These are phyloP conservation scores for Telmatochromis sp. DNA, from an alignment of 2,113 vertebrate species.

Conservation along the genomic window DNA sequence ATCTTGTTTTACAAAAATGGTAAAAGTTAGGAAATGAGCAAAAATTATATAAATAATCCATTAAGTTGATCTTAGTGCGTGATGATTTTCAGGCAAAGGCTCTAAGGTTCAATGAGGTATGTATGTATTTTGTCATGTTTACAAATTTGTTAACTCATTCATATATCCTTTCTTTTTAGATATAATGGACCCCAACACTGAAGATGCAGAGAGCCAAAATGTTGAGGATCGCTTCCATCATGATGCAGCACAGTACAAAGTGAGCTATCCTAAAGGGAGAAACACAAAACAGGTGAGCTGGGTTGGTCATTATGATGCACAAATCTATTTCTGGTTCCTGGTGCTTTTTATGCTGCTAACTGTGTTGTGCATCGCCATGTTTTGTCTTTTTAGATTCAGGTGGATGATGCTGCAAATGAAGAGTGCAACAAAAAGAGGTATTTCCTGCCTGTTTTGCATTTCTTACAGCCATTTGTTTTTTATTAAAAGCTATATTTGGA, in stretches of 20 bases:
- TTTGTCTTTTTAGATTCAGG: conserved; percentile 10
- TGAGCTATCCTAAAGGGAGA: conserved; percentile 71
- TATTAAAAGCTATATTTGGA: not conserved
- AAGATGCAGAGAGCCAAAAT: conserved; percentile 65
- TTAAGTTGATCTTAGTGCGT: not conserved
- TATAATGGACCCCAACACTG: conserved; percentile 83
- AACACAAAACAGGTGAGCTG: conserved; percentile 49
- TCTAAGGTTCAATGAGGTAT: not conserved
- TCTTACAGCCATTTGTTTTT: not conserved
- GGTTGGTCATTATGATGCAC: not conserved
- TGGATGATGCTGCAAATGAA: conserved; percentile 35
- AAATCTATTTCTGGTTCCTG: not conserved
- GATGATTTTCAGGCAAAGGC: not conserved
- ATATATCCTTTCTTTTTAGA: conserved; percentile 40
- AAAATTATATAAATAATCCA: not conserved
- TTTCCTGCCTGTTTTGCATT: not conserved
- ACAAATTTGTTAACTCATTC: not conserved
- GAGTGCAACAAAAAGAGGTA: conserved; percentile 51
- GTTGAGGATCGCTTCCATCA: conserved; percentile 45
- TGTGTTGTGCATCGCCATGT: not conserved
- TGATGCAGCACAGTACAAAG: conserved; percentile 72
- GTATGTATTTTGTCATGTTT: not conserved
- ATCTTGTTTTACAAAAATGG: not conserved
- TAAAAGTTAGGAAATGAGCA: not conserved
- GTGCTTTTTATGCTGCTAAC: not conserved